Conservation (phyloP, 2,113 vertebrate genomes). For the Geothlypis trichas region DNA sequence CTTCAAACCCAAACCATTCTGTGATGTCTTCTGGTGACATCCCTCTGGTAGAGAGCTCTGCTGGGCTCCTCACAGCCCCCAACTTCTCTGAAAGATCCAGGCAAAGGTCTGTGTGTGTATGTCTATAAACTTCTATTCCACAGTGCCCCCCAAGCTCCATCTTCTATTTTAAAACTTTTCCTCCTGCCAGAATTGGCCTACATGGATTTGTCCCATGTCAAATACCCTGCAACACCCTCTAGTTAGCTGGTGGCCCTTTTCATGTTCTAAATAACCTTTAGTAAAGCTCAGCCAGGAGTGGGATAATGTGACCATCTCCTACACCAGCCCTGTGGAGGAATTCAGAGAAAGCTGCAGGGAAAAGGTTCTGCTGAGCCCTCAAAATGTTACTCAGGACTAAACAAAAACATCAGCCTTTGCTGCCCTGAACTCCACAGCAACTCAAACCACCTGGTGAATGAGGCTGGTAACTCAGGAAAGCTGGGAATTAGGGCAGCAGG, state of each 20-base stretch:
- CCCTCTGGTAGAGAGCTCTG: background rate
- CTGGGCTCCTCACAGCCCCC: background rate
- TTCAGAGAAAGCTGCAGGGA: background rate
- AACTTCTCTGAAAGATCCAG: background rate
- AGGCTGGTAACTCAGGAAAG: background rate
- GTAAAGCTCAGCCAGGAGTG: background rate
- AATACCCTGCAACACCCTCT: background rate
- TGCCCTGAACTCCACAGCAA: background rate
- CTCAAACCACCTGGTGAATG: background rate
- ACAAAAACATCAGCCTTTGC: background rate
- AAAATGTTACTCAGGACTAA: background rate
- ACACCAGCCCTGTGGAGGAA: background rate
- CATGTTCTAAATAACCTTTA: background rate
- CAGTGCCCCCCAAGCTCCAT: background rate
- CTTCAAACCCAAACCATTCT: background rate
- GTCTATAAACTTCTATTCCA: background rate
- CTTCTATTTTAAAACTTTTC: background rate
- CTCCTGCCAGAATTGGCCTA: background rate
- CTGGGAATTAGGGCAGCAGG: background rate
- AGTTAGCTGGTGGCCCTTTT: background rate
- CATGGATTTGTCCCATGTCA: background rate
- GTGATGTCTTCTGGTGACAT: background rate
- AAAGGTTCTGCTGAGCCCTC: background rate
- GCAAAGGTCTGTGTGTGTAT: rapidly evolving
- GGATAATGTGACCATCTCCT: background rate